phyloP scores from a whole-genome alignment of 92 coral and sea anemone species.

The Bergia sp. region DNA sequence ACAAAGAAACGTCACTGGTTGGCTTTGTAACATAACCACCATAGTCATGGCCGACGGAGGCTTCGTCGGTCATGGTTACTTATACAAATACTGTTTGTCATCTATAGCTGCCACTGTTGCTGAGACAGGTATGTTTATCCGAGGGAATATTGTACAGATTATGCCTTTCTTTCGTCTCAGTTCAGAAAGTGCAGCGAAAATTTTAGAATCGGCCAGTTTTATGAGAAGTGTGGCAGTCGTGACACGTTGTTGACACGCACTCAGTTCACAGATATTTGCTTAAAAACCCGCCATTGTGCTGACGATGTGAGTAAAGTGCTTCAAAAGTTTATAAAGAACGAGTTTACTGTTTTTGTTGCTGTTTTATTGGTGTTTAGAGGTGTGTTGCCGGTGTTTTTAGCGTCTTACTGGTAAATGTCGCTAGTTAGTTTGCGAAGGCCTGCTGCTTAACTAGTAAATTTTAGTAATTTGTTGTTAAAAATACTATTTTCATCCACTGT shows the following conservation, averaged over 20 bases:
- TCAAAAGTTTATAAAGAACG: not conserved
- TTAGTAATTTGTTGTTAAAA: not conserved
- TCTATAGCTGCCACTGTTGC: conserved; percentile 97
- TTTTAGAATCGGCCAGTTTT: not conserved
- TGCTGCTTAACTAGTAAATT: not conserved
- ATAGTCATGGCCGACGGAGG: conserved; percentile 8
- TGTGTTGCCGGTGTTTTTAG: not conserved
- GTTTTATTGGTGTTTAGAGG: not conserved
- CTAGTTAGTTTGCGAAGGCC: not conserved
- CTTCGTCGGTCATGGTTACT: conserved; percentile 58
- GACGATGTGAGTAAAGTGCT: not conserved
- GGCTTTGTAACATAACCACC: not conserved
- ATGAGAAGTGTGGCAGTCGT: not conserved
- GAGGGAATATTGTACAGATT: not conserved
- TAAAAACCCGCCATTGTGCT: not conserved
- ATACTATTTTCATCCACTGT: not conserved
- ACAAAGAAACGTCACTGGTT: too few species aligned
- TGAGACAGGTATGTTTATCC: conserved; percentile 77
- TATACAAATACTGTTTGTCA: conserved; percentile 88
- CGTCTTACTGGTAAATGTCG: not conserved
- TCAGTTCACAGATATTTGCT: not conserved
- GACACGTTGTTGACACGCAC: not conserved
- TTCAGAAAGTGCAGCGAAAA: not conserved
- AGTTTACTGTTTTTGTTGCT: not conserved
- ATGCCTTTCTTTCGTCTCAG: not conserved